Evolutionary conservation across 2,888 invertebrate species (phyloP).

Genomic region (Agrenia bidenticulata): DNA sequence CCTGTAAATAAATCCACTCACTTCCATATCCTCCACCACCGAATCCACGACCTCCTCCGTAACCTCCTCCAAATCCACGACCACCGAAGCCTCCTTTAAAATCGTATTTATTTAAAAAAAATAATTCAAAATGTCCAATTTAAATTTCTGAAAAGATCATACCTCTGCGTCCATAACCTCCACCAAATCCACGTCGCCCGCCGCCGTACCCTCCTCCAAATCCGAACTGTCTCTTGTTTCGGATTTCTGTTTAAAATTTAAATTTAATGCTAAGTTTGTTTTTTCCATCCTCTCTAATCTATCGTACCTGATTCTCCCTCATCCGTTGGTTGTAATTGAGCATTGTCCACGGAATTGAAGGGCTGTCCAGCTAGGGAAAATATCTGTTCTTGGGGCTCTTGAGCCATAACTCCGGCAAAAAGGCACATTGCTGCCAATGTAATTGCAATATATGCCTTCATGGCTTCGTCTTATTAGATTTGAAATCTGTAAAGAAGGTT

Average conservation of each 20-base stretch:
- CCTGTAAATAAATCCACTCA: no score
- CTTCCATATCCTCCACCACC: conserved; percentile 12
- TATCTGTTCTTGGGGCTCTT: conserved; percentile 11
- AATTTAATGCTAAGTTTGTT: conserved; percentile 11
- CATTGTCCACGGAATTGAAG: conserved; percentile 2
- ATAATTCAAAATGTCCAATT: no score
- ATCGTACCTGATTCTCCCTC: not conserved
- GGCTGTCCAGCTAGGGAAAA: conserved; percentile 1
- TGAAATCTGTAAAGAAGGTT: no score
- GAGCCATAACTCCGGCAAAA: conserved; percentile 16
- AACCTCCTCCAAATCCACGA: conserved; percentile 16
- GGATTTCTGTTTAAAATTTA: conserved; percentile 6
- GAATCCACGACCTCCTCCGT: no score
- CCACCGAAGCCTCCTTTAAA: conserved; percentile 5
- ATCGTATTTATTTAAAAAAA: no score
- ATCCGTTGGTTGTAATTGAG: not conserved
- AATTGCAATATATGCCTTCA: conserved; percentile 8
- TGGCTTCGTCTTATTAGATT: not conserved
- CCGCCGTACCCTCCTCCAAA: conserved; percentile 21
- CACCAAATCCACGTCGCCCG: conserved; percentile 5
- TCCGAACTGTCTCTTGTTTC: conserved; percentile 22
- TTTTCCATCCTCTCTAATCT: not conserved
- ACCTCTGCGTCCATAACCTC: conserved; percentile 9
- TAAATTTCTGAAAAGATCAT: no score
- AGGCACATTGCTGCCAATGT: conserved; percentile 17